Percentiles rank a stretch among this genome's conserved stretches.
Conservation (phyloP, 2,888 invertebrate species). For the Drosophila kanekoi region DNA sequence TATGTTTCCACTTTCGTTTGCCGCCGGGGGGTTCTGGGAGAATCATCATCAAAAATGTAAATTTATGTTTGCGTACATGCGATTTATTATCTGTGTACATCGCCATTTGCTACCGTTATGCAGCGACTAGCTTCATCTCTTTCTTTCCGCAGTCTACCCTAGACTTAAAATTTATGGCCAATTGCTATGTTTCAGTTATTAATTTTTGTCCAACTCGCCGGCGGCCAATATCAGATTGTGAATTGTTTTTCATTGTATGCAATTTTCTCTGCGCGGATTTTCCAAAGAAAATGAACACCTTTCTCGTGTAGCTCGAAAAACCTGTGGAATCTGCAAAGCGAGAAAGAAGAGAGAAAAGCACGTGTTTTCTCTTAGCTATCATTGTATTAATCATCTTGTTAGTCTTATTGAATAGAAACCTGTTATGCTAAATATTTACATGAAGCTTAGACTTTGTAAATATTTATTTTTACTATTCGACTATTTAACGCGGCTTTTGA, state of each 20-base stretch:
- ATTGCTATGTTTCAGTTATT: slow-evolving; percentile 61
- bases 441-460: background rate
- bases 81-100: slow-evolving; percentile 65
- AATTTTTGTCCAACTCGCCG: slow-evolving; percentile 52
- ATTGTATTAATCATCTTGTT: background rate
- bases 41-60: slow-evolving; percentile 79
- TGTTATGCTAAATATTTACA: slow-evolving; percentile 23
- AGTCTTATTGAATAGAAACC: slow-evolving; percentile 1
- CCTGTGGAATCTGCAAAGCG: background rate
- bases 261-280: slow-evolving; percentile 35
- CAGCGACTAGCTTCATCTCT: background rate
- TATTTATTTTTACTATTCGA: background rate
- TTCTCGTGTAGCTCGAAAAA: slow-evolving; percentile 6
- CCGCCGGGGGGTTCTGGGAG: slow-evolving; percentile 7
- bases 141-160: background rate
- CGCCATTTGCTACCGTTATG: slow-evolving; percentile 3
- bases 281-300: slow-evolving; percentile 25
- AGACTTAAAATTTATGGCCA: slow-evolving; percentile 61
- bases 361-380: slow-evolving; percentile 5
- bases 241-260: slow-evolving; percentile 30
- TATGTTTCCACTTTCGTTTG: slow-evolving; percentile 53
- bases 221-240: slow-evolving; percentile 21
- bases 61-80: slow-evolving; percentile 70
- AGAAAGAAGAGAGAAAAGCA: slow-evolving; percentile 1
- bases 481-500: slow-evolving; percentile 26